phyloP scores from a whole-genome alignment of 2,888 invertebrate species.

The Synanthedon myopaeformis region DNA sequence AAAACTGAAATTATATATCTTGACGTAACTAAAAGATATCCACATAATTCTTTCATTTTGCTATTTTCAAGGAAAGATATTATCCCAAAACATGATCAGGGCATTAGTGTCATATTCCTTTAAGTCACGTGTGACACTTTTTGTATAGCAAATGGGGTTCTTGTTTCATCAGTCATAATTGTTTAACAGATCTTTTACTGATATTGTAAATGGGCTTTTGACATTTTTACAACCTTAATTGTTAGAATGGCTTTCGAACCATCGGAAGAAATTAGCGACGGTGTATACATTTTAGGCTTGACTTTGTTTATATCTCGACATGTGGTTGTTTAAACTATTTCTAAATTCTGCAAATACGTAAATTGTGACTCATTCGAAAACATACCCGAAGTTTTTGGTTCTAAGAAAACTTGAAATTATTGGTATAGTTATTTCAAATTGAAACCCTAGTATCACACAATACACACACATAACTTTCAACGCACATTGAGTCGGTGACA shows the following conservation, averaged over 20 bases:
- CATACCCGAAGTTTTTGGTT: too few species aligned
- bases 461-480: too few species aligned
- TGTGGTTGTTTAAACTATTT: too few species aligned
- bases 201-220: slow-evolving; percentile 16
- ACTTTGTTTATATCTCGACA: too few species aligned
- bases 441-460: too few species aligned
- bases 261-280: background rate
- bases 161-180: slow-evolving; percentile 52
- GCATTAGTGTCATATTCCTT: slow-evolving; percentile 44
- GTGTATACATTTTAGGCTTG: background rate
- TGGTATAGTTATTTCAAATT: too few species aligned
- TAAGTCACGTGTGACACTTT: slow-evolving; percentile 43
- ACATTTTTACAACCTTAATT: background rate
- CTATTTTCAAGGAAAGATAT: background rate
- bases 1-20: too few species aligned
- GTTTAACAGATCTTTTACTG: slow-evolving; percentile 40
- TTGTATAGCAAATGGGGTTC: slow-evolving; percentile 29
- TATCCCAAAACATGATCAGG: slow-evolving; percentile 22
- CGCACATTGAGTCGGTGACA: too few species aligned
- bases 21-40: slow-evolving; percentile 3
- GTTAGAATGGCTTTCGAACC: background rate
- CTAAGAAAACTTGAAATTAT: too few species aligned
- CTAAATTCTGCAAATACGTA: too few species aligned
- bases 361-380: too few species aligned
- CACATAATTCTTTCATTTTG: slow-evolving; percentile 10